Conservation (phyloP, 2,888 invertebrate genomes). For the Oasisia sp. region DNA sequence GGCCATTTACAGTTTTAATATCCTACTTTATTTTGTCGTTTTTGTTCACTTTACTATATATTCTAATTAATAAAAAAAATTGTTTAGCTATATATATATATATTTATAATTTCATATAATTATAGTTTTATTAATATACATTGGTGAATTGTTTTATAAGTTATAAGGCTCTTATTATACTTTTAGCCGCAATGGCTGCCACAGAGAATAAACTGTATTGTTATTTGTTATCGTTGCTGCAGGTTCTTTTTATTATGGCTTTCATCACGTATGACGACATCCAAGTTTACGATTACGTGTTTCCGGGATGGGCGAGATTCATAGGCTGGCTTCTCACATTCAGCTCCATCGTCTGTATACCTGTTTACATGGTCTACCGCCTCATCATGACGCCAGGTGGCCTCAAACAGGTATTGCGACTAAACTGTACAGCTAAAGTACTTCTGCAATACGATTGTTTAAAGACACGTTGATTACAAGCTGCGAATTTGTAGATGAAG, state of each 20-base stretch:
- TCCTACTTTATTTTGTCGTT: too few relatives aligned
- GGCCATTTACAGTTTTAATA: too few relatives aligned
- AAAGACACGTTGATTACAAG: not conserved
- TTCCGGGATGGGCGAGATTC: slow-evolving; percentile 56
- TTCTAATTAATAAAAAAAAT: too few relatives aligned
- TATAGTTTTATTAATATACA: too few relatives aligned
- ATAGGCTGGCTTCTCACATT: slow-evolving; percentile 63
- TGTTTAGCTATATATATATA: too few relatives aligned
- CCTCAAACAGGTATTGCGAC: slow-evolving; percentile 49
- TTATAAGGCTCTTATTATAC: too few relatives aligned
- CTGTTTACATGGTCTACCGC: slow-evolving; percentile 60
- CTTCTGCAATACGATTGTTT: not conserved
- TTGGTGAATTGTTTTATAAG: too few relatives aligned
- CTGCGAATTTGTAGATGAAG: too few relatives aligned
- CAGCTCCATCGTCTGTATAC: slow-evolving; percentile 56
- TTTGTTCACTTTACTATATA: too few relatives aligned
- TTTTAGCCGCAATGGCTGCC: too few relatives aligned
- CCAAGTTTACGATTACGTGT: slow-evolving; percentile 46
- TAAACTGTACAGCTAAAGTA: not conserved
- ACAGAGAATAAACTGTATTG: too few relatives aligned
- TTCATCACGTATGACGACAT: slow-evolving; percentile 47
- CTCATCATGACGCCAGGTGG: slow-evolving; percentile 54
- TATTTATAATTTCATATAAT: too few relatives aligned
- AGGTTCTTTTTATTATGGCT: slow-evolving; percentile 59
- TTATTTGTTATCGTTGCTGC: not conserved